Percentiles rank a stretch among this genome's conserved stretches.
phyloP scores from a whole-genome alignment of 1,140 invertebrate species.

The Drosophila kohkoa region DNA sequence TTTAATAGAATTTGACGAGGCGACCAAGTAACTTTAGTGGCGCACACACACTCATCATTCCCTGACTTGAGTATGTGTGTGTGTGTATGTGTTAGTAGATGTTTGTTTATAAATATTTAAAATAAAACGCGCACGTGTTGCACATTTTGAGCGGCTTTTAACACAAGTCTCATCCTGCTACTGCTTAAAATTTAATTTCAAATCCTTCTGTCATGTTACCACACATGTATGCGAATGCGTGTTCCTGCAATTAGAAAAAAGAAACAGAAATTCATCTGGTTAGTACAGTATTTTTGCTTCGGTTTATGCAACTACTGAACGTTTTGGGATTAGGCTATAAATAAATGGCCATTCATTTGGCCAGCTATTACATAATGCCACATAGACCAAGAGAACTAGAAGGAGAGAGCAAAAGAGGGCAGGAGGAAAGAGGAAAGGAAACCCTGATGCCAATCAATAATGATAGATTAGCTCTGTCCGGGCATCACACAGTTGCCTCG shows the following conservation, averaged over 20 bases:
- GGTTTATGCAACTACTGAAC: conserved; percentile 3
- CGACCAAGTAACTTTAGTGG: conserved; percentile 37
- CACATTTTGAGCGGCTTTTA: conserved; percentile 56
- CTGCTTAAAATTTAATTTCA: conserved; percentile 61
- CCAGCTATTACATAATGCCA: conserved; percentile 60
- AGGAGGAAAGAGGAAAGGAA: conserved; percentile 12
- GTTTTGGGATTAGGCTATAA: conserved; percentile 58
- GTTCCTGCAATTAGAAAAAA: conserved; percentile 62
- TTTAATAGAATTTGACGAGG: conserved; percentile 77
- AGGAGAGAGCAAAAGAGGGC: neutral
- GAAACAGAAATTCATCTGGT: conserved; percentile 44
- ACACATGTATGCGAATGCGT: conserved; percentile 1
- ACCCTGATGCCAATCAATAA: conserved; percentile 79
- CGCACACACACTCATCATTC: conserved; percentile 20
- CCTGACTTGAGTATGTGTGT: neutral
- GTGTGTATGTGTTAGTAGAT: conserved; percentile 27
- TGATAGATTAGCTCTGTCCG: conserved; percentile 71
- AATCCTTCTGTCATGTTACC: conserved; percentile 63
- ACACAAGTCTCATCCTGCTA: conserved; percentile 16
- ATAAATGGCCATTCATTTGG: conserved; percentile 69
- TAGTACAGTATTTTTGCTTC: conserved; percentile 28
- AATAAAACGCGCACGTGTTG: conserved; percentile 73
- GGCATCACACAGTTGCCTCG: conserved; percentile 44
- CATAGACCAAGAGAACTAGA: conserved; percentile 15
- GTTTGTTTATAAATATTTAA: conserved; percentile 75